Evolutionary conservation across 2,113 vertebrate genomes (phyloP).

Genomic region (Phyllostomus hastatus): DNA sequence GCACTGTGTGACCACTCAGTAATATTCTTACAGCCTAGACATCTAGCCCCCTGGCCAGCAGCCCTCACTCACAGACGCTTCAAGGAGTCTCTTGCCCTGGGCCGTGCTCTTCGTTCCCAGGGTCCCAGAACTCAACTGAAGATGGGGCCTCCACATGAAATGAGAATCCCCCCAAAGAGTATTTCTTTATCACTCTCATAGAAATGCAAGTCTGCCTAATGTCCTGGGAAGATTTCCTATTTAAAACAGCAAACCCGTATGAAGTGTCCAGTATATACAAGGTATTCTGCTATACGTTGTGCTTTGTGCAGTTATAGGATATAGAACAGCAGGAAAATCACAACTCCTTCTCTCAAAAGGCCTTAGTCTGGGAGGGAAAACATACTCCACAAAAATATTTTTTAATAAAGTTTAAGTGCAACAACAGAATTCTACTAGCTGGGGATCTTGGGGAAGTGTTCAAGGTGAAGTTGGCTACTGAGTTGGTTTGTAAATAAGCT

Average conservation of each 20-base stretch:
- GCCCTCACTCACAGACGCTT: not conserved
- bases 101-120: not conserved
- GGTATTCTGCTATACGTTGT: not conserved
- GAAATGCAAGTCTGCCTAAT: not conserved
- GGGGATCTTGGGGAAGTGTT: not conserved
- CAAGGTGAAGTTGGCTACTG: not conserved
- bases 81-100: not conserved
- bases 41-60: not conserved
- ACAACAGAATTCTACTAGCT: not conserved
- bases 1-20: not conserved
- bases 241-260: not conserved
- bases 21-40: not conserved
- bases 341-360: not conserved
- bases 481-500: not conserved
- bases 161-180: not conserved
- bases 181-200: not conserved
- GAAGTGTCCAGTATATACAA: not conserved
- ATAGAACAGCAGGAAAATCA: not conserved
- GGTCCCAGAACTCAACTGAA: not conserved
- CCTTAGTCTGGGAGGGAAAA: not conserved
- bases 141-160: not conserved
- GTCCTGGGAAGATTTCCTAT: not conserved
- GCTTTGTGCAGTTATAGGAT: not conserved
- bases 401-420: not conserved
- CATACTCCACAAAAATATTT: not conserved